Base-by-base conservation (phyloP, 2,113 vertebrate genomes). In the Cichladusa arquata region DNA sequence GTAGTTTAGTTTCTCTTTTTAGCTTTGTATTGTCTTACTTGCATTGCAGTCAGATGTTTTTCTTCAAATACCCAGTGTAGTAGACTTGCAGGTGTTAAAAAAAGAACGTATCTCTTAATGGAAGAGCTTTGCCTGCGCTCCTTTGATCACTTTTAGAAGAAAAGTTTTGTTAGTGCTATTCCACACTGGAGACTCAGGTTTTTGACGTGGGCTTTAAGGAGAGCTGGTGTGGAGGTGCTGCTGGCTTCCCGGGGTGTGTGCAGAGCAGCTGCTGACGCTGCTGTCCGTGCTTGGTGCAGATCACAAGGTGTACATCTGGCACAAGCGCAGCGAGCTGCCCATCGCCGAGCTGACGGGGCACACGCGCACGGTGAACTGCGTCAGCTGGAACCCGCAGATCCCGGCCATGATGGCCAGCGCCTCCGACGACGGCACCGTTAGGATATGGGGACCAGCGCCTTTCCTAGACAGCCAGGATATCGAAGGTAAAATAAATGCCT, bases 291-390 rank as follows among this genome's bases (percentile, higher is more conserved):
- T 61, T 58, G 28, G 3, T 51, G 23, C 96, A 99, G 99, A 99
- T 97, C 99, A 99, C 97, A 99, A 99, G 95, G 99, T 99, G 86
- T 99, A 99, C 98, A 99, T 99, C 97, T 99, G 99, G 99, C 99
- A 99, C 98, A 98, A 99, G 94, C 99, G 99, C 65, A 99, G 99
- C 3, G 99, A 99, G 96, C 98, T 99, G 97, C 99, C 99, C 31
- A 99, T 99, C 26, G 99, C 99, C 2, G 99, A 99, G 97, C 98
- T 99, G 97, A 99, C 98, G 0, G 99, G 99, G 83, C 99, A 99
- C 98, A 99, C 99, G 0, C 99, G 99, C 84, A 99, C 99, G 16
- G 99, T 99, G 44, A 99, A 99, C 95, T 99, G 99, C 76, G 99
- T 99, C 84, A 99, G 99, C 98, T 99, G 99, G 99, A 99, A 99